Evolutionary conservation across 2,113 vertebrate genomes (phyloP).

Genomic region (Elgaria multicarinata): DNA sequence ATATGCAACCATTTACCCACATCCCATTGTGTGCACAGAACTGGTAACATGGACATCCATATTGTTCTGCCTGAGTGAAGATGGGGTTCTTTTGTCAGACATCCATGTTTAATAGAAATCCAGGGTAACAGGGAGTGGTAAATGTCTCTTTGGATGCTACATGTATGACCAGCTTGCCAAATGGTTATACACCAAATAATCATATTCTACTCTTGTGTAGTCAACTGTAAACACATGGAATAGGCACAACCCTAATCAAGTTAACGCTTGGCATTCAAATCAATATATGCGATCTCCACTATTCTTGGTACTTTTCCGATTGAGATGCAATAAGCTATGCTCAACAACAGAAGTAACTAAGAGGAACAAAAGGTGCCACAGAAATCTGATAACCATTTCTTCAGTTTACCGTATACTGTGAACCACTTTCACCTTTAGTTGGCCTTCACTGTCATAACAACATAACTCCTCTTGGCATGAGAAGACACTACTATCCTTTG

Average conservation of each 20-base stretch:
- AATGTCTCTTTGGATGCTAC: background rate
- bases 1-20: background rate
- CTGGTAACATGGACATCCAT: background rate
- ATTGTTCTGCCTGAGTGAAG: background rate
- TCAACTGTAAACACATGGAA: background rate
- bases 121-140: background rate
- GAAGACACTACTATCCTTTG: conserved; percentile 84
- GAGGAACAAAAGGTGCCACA: conserved; percentile 84
- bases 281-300: background rate
- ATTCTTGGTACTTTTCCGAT: conserved; percentile 82
- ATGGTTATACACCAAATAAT: background rate
- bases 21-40: background rate
- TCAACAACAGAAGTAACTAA: conserved; percentile 37
- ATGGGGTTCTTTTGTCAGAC: background rate
- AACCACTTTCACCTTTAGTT: conserved; percentile 86
- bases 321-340: background rate
- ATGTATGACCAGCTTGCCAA: background rate
- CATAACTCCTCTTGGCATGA: conserved; percentile 88
- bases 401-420: conserved; percentile 83
- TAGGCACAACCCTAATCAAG: background rate
- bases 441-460: conserved; percentile 85
- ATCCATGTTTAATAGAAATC: background rate
- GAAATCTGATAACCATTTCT: conserved; percentile 85
- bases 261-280: background rate
- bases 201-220: background rate